These are phyloP conservation scores for Diplogasteroides magnus DNA, from an alignment of 1,140 invertebrate genomes.

Conservation along the genomic window DNA sequence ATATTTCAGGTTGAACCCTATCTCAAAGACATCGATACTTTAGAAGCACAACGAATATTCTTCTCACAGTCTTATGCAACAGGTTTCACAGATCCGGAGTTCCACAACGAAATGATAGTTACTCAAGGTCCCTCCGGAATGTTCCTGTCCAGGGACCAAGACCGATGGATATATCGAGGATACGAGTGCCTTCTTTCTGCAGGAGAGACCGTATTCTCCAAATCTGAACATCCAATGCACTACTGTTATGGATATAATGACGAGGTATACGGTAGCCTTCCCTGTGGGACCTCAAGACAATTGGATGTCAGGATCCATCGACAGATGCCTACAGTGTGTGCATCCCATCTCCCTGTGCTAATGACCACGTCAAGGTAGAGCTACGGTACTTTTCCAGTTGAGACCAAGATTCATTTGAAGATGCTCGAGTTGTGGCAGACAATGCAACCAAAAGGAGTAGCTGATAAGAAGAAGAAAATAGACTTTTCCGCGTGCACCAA, in stretches of 20 bases:
- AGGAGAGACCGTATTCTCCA: constrained; percentile 49
- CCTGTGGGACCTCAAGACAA: not conserved
- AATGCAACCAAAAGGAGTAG: constrained; percentile 31
- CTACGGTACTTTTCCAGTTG: constrained; percentile 2
- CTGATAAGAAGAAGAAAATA: constrained; percentile 14
- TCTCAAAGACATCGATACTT: constrained; percentile 23
- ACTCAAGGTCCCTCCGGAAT: constrained; percentile 19
- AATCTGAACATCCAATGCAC: constrained; percentile 50
- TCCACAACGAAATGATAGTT: too few species aligned
- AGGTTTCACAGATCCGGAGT: too few species aligned
- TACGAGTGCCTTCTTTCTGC: constrained; percentile 53
- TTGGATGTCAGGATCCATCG: constrained; percentile 15
- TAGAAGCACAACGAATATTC: constrained; percentile 20
- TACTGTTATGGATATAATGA: constrained; percentile 49
- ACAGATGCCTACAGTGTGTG: constrained; percentile 48
- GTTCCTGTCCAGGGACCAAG: constrained; percentile 43
- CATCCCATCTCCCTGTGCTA: constrained; percentile 48
- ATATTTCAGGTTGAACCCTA: constrained; percentile 25
- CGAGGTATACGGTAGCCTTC: constrained; percentile 8
- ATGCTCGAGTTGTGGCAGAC: constrained; percentile 46
- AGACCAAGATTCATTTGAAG: too few species aligned
- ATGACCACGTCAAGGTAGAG: constrained; percentile 39
- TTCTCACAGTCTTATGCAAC: constrained; percentile 25
- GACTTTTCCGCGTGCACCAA: constrained; percentile 48
- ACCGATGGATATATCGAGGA: constrained; percentile 51